These are phyloP conservation scores for Ptychoptera contaminata DNA, from an alignment of 2,888 invertebrate species.

Conservation along the genomic window DNA sequence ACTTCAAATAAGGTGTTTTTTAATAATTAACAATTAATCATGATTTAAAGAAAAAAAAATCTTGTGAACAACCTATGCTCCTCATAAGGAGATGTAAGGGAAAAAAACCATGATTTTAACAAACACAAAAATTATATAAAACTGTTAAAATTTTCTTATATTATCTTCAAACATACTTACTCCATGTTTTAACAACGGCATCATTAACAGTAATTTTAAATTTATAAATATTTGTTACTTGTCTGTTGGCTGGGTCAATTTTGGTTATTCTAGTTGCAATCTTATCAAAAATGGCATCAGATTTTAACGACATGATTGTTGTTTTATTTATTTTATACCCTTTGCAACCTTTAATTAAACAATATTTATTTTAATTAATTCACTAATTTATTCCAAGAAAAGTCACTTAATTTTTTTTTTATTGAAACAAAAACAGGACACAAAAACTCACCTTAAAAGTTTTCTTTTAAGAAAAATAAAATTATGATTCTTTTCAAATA, in stretches of 20 bases:
- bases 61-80: too few relatives aligned
- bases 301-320: slow-evolving; percentile 10
- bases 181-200: slow-evolving; percentile 9
- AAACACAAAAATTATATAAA: not conserved
- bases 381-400: too few relatives aligned
- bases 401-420: too few relatives aligned
- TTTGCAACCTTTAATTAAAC: too few relatives aligned
- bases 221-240: slow-evolving; percentile 11
- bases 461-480: too few relatives aligned
- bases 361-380: too few relatives aligned
- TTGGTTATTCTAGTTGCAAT: slow-evolving; percentile 9
- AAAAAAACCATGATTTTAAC: not conserved
- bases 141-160: not conserved
- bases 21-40: too few relatives aligned
- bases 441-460: too few relatives aligned
- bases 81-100: too few relatives aligned
- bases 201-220: slow-evolving; percentile 11
- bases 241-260: slow-evolving; percentile 9
- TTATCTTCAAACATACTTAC: slow-evolving; percentile 7
- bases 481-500: too few relatives aligned
- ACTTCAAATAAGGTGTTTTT: not conserved
- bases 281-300: slow-evolving; percentile 11
- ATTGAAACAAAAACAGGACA: too few relatives aligned
- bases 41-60: too few relatives aligned
- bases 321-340: not conserved